These are phyloP conservation scores for Lasioglossum leucozonium DNA, from an alignment of 2,888 invertebrate genomes.

Conservation along the genomic window DNA sequence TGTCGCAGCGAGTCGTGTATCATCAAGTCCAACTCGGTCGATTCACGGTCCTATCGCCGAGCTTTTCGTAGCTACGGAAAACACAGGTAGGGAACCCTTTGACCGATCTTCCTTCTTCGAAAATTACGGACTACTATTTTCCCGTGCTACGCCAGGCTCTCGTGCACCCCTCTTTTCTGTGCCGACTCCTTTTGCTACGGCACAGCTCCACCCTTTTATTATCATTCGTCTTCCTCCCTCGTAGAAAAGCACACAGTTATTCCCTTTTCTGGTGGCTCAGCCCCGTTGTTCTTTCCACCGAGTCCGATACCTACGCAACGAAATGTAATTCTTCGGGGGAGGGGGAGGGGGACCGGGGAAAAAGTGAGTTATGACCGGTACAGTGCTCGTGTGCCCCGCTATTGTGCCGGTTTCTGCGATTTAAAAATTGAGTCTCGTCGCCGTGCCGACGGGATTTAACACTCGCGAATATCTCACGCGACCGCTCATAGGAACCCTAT, in stretches of 20 bases:
- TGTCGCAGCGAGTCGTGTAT: constrained; percentile 58
- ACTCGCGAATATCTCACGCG: constrained; percentile 23
- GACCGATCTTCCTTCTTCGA: constrained; percentile 57
- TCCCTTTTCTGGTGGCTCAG: constrained; percentile 18
- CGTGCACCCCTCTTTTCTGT: not conserved
- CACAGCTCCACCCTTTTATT: constrained; percentile 45
- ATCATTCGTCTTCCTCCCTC: constrained; percentile 49
- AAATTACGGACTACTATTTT: constrained; percentile 57
- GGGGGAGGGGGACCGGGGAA: not conserved
- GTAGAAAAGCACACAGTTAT: constrained; percentile 23
- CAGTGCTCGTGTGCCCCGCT: constrained; percentile 36
- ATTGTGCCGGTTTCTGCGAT: constrained; percentile 38
- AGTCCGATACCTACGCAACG: constrained; percentile 39
- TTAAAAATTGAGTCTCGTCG: constrained; percentile 54
- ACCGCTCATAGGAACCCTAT: not conserved
- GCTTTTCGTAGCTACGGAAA: constrained; percentile 53
- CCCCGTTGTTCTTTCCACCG: constrained; percentile 50
- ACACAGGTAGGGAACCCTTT: constrained; percentile 56
- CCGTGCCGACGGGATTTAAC: constrained; percentile 4
- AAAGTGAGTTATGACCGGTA: constrained; percentile 22
- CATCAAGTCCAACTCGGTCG: constrained; percentile 56
- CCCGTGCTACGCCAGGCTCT: constrained; percentile 32
- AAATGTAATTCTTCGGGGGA: constrained; percentile 27
- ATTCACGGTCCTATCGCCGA: constrained; percentile 61
- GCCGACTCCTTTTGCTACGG: not conserved